Evolutionary conservation across 1,140 invertebrate genomes (phyloP), one percentile per base, ranked within the genome.

Genomic region (Bombus confusus): DNA sequence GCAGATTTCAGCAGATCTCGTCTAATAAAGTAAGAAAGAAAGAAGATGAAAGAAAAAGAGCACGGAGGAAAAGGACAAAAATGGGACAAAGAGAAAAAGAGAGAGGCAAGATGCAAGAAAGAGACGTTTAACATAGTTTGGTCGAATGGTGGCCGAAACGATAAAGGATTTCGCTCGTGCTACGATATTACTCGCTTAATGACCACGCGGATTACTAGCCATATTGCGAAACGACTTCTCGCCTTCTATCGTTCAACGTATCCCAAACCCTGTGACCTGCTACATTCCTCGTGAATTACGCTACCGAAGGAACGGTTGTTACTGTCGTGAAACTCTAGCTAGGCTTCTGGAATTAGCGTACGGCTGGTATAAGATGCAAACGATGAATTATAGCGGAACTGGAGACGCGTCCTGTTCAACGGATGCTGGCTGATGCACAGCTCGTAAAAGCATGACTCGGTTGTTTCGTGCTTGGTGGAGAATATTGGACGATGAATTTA

Each of bases 101-200:
- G 6, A 37, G 9, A 34, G 18, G 47, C 0, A 52, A 22, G 6
- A 52, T 52, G 47, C 47, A 52, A 52, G 47, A 52, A 52, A 52
- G 47, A 52, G 18, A 52, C 18, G 31, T 18, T 69, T 3, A 25
- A 69, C 34, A 8, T 25, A 22, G 15, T 47, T 47, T 13, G 72
- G 15, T 74, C 15, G 71, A 28, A 43, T 13, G 15, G 6, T n/a
- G 9, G 39, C 3, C 41, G 31, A 83, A 83, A 76, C 57, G 72
- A 47, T 39, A 22, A 15, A 37, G 34, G 72, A 83, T 83, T 76
- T 37, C 72, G 72, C 25, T 31, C 34, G 9, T 43, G 28, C 34
- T 22, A n/a, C 64, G 66, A 79, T 75, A 62, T 84, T 79, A 79
- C 37, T 52, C n/a, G 64, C 47, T 79, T 84, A 84, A 84, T 79